Base-by-base conservation (phyloP, 1,140 invertebrate genomes). In the Drosophila busckii region DNA sequence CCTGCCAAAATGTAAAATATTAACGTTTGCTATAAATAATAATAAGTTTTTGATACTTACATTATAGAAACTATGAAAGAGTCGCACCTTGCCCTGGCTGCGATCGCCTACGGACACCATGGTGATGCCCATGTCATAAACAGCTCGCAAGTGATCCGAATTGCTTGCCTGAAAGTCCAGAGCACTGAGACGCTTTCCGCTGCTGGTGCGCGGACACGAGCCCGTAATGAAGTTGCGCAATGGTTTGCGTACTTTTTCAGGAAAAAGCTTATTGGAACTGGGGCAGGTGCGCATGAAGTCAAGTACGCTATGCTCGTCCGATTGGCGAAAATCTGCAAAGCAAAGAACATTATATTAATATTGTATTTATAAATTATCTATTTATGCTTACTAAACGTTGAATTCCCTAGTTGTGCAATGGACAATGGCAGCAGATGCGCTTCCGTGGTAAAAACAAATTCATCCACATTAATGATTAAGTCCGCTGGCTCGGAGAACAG, bases 381-480 rank as follows among this genome's bases (percentile, higher is more conserved):
- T 7, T 17, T 3, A 25, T 60, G 83, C 78, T 80, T 41, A 87
- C 86, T 85, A 65, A 71, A 84, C 34, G 86, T 87, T 22, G 76
- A 56, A 45, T 87, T 87, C 50, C 85, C 76, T 35, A 87, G 59
- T 48, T 87, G 86, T 40, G 93, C 94, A 15, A 98, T 89, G 6
- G 93, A 93, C 1, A 99, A 88, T 6, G 98, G 98, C 45, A 99
- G 88, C 19, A 99, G 91, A 89, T 99, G 98, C 2, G 96, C 98
- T 87, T 99, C 98, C 0, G 98, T 99, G 0, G 97, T 99, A 63
- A 99, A 95, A 45, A 99, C 92, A 89, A 98, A 99, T 87, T 98
- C 93, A 88, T 99, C 96, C n/a, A 99, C 88, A 87, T 98, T 94
- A 13, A 99, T 88, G 15, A 95, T 89, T 9, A 98, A 87, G 83